Conservation (phyloP, 2,888 invertebrate genomes). For the Caenorhabditis sulstoni region DNA sequence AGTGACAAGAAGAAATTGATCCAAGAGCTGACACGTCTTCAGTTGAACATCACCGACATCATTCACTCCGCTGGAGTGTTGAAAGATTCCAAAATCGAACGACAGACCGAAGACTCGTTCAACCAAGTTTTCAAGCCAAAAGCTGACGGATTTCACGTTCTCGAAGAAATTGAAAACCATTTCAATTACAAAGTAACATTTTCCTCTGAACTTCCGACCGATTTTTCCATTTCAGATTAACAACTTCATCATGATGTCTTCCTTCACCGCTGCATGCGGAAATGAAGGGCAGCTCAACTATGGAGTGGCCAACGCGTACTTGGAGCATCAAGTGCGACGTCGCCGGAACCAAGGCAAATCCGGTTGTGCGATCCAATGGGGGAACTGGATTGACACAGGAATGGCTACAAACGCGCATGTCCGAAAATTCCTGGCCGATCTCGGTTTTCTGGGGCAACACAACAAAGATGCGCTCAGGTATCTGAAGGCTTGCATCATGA, state of each 20-base stretch:
- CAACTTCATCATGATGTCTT: conserved; percentile 75
- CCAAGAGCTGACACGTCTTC: conserved; percentile 40
- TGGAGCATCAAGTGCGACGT: conserved; percentile 66
- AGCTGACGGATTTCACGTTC: conserved; percentile 60
- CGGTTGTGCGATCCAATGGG: conserved; percentile 76
- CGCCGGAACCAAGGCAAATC: conserved; percentile 45
- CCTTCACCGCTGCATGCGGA: conserved; percentile 74
- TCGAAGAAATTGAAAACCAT: conserved; percentile 63
- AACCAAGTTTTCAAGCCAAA: conserved; percentile 72
- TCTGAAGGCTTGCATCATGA: conserved; percentile 66
- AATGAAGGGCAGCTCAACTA: conserved; percentile 78
- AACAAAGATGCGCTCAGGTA: conserved; percentile 70
- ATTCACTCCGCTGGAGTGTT: conserved; percentile 76
- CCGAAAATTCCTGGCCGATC: conserved; percentile 60
- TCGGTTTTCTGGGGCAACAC: conserved; percentile 73
- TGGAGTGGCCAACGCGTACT: conserved; percentile 71
- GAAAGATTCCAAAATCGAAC: conserved; percentile 68
- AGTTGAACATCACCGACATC: conserved; percentile 63
- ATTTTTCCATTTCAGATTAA: too few relatives aligned
- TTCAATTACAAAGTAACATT: conserved; percentile 47
- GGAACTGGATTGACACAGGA: conserved; percentile 78
- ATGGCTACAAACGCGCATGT: conserved; percentile 73
- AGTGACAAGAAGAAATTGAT: conserved; percentile 53
- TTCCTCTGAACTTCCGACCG: neutral
- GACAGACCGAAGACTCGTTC: conserved; percentile 66